A percentile compares a stretch with the other conserved stretches of the same genome.
Evolutionary conservation across 30 jellyfish, hydroid and myxozoan species (phyloP).

Genomic region (Aurelia sp.): DNA sequence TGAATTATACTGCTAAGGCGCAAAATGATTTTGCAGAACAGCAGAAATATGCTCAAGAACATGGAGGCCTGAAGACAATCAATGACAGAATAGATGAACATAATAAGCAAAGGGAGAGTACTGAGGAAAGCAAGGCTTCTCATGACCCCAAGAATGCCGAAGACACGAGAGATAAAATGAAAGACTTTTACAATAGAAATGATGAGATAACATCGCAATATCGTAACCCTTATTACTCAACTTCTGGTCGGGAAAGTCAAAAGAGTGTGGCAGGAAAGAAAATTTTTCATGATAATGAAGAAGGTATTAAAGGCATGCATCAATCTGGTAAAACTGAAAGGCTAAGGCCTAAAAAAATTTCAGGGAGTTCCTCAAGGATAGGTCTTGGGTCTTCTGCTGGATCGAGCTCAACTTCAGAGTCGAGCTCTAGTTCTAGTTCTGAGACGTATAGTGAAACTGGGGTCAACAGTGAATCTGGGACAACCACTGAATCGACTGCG

Average conservation of each 20-base stretch:
- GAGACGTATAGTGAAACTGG: constrained; percentile 8
- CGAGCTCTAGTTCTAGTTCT: neutral
- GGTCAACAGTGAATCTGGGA: neutral
- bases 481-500: neutral
- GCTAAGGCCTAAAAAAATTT: neutral
- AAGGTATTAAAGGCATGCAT: too few species aligned
- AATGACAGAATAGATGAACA: constrained; percentile 3
- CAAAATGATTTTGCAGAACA: constrained; percentile 26
- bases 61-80: constrained; percentile 16
- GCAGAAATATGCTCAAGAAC: constrained; percentile 3
- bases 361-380: constrained; percentile 10
- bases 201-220: neutral
- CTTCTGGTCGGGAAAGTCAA: too few species aligned
- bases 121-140: neutral
- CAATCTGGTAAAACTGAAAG: too few species aligned
- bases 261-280: too few species aligned
- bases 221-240: too few species aligned
- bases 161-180: constrained; percentile 30
- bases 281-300: too few species aligned
- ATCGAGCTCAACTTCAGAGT: constrained; percentile 11
- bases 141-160: constrained; percentile 41
- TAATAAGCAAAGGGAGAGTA: neutral
- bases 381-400: constrained; percentile 1
- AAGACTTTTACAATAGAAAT: constrained; percentile 28
- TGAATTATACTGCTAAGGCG: neutral